These are phyloP conservation scores for Tromatobia lineatoria DNA, from an alignment of 2,888 invertebrate genomes.

Conservation along the genomic window DNA sequence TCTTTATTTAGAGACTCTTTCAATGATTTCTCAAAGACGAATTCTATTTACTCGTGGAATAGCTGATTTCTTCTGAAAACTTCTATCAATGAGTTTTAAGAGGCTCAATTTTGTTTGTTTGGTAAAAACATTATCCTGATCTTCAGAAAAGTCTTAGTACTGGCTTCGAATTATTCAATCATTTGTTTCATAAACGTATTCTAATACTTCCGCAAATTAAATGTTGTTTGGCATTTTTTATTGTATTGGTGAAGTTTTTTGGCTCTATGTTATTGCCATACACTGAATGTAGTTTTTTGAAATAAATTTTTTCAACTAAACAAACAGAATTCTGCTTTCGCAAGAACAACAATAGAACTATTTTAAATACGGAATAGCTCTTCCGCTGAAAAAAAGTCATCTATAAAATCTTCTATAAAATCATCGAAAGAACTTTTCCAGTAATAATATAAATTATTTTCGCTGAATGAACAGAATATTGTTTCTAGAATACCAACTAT, in stretches of 20 bases:
- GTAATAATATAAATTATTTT: background rate
- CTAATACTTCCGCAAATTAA: too few species aligned
- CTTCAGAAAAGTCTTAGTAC: background rate
- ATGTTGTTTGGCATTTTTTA: too few species aligned
- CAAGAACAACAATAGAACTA: background rate
- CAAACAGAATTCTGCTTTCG: background rate
- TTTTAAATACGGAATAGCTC: too few species aligned
- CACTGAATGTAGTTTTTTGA: too few species aligned
- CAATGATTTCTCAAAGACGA: background rate
- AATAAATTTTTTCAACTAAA: background rate
- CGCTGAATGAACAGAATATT: background rate
- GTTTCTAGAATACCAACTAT: too few species aligned
- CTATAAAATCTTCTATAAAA: too few species aligned
- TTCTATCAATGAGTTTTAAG: background rate
- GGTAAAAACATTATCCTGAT: background rate
- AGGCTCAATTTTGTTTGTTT: background rate
- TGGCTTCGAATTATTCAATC: too few species aligned
- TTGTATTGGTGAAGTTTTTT: too few species aligned
- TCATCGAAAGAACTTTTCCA: background rate
- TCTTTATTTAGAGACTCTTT: background rate
- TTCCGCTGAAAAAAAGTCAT: too few species aligned
- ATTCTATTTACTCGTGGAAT: background rate
- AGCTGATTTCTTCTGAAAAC: background rate
- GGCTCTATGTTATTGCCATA: too few species aligned
- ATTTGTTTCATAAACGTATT: too few species aligned